Base-by-base conservation (phyloP, 2,888 invertebrate species). In the Stenolophus ochropezus region DNA sequence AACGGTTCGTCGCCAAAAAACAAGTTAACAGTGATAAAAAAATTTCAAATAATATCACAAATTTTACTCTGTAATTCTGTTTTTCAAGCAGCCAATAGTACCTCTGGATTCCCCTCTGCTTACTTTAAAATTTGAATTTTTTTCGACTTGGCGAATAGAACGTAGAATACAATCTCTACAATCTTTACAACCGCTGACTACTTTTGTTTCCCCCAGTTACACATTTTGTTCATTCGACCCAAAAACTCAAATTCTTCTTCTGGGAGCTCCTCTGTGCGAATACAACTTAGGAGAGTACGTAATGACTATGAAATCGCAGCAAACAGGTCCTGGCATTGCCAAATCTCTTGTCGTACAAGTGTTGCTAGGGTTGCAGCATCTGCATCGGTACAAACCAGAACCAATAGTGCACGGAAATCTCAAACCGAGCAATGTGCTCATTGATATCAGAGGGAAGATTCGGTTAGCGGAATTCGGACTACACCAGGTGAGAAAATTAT, bases 381-480 rank as follows among this genome's bases (percentile, higher is more conserved):
- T 90, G 16, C 90, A 90, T 83, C 47, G 49, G 4, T 84, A 86
- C 47, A 84, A 85, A 11, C 84, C 84, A 1, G 86, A 86, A 18
- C 87, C 88, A 0, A 87, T 90, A 21, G 85, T 89, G 4, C 90
- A 90, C 84, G 90, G 90, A 1, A 90, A 89, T 84, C 85, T 90
- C 71, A 90, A 90, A 83, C 90, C 90, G n/a, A 87, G 88, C 2
- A 90, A 90, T 85, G 87, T 90, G 76, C 86, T 90, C 21, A 85
- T 90, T 3, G 89, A 90, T 83, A 85, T 87, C 8, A 84, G 86
- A 77, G 89, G 89, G 2, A 85, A 85, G 14, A 85, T 90, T 8
- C 86, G 88, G 80, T 84, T 90, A 42, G 88, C 89, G 2, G 90
- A 90, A 84, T 90, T 90, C 84, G 90, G 90, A 16, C 86, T 89